A percentile compares a stretch with the other conserved stretches of the same genome.
Conservation (phyloP, 2,113 vertebrate species). For the Bufo bufo region DNA sequence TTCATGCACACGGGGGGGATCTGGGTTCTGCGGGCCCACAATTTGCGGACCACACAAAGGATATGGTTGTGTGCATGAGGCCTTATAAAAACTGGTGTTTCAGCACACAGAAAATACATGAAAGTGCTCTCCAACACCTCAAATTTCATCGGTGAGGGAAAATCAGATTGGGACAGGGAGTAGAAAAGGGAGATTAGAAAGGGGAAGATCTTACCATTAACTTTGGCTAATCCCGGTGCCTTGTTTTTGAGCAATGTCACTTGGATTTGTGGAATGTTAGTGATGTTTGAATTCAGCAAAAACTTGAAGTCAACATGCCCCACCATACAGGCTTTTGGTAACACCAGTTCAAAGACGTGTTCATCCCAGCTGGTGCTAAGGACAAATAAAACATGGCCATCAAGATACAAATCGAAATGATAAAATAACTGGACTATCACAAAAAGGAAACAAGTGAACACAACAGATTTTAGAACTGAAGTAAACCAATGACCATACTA, state of each 20-base stretch:
- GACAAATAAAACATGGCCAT: constrained; percentile 51
- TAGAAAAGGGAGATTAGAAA: background rate
- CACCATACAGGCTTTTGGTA: constrained; percentile 98
- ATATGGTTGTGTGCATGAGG: no score
- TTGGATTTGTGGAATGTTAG: constrained; percentile 98
- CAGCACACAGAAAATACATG: no score
- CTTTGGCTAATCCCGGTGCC: constrained; percentile 94
- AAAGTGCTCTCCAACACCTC: no score
- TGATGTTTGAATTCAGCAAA: constrained; percentile 94
- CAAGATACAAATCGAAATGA: constrained; percentile 36
- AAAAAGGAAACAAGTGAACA: background rate
- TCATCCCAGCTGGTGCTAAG: constrained; percentile 97
- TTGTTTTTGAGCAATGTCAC: constrained; percentile 98
- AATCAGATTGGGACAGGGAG: background rate
- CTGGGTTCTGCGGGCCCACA: no score
- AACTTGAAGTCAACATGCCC: constrained; percentile 99
- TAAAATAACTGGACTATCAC: background rate
- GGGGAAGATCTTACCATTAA: constrained; percentile 82
- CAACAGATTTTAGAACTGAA: background rate
- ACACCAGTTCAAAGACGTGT: constrained; percentile 95
- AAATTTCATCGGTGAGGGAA: no score
- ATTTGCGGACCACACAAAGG: no score
- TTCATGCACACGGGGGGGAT: no score
- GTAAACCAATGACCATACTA: no score
- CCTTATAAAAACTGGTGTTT: no score